phyloP scores from a whole-genome alignment of 1,140 invertebrate species.

The Habropoda laboriosa region DNA sequence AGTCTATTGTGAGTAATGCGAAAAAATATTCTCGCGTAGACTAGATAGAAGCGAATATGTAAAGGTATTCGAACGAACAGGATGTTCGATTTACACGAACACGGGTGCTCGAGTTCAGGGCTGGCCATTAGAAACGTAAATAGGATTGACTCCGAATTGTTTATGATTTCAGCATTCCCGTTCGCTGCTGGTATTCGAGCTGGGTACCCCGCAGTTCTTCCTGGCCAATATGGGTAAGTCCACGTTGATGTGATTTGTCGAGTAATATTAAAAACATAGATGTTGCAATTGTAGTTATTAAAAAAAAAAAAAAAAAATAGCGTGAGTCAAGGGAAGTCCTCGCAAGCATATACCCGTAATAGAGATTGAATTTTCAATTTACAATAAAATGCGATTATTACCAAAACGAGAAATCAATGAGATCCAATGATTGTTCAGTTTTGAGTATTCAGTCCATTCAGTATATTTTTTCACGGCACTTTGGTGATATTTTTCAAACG shows the following conservation, averaged over 20 bases:
- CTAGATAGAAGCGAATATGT: not conserved
- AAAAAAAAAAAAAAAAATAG: too few relatives aligned
- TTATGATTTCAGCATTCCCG: slow-evolving; percentile 84
- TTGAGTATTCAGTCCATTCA: not conserved
- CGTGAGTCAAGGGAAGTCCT: slow-evolving; percentile 34
- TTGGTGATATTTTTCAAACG: not conserved
- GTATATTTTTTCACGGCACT: not conserved
- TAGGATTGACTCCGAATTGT: slow-evolving; percentile 39
- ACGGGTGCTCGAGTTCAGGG: slow-evolving; percentile 37
- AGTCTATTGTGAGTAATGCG: too few relatives aligned
- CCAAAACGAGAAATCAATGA: too few relatives aligned
- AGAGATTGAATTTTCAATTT: not conserved
- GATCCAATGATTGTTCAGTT: not conserved
- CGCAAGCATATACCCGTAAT: slow-evolving; percentile 29
- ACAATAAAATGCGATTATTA: not conserved
- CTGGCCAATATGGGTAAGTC: slow-evolving; percentile 89
- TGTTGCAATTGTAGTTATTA: slow-evolving; percentile 51
- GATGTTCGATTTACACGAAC: slow-evolving; percentile 25
- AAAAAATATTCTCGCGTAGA: too few relatives aligned
- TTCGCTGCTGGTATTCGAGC: slow-evolving; percentile 85
- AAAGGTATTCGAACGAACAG: slow-evolving; percentile 15
- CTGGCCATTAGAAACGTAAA: slow-evolving; percentile 49
- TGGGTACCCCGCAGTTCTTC: slow-evolving; percentile 87
- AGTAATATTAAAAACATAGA: slow-evolving; percentile 47
- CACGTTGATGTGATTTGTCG: slow-evolving; percentile 62